phyloP scores from a whole-genome alignment of 1,140 invertebrate species.

The Muscidifurax raptorellus region DNA sequence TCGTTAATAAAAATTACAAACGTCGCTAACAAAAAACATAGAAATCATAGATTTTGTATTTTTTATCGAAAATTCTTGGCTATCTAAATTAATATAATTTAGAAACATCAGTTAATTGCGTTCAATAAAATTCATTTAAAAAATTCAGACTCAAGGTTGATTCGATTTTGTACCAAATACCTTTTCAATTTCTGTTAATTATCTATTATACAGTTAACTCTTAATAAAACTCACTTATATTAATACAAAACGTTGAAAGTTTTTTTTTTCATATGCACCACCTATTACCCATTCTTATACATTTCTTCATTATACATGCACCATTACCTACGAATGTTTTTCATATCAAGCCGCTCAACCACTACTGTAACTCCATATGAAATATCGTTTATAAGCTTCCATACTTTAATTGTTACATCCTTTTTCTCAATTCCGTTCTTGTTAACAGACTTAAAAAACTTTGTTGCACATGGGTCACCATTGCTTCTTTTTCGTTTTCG shows the following conservation, averaged over 20 bases:
- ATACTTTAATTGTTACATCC: constrained; percentile 61
- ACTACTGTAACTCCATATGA: constrained; percentile 68
- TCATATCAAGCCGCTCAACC: constrained; percentile 64
- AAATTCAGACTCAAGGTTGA: constrained; percentile 9
- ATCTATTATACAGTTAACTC: constrained; percentile 43
- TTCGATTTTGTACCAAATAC: constrained; percentile 24
- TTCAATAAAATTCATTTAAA: constrained; percentile 38
- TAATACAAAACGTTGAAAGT: constrained; percentile 43
- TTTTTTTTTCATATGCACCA: constrained; percentile 42
- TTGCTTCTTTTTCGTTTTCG: constrained; percentile 48
- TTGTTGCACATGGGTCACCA: constrained; percentile 18
- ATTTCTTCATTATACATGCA: too few relatives aligned
- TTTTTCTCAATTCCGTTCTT: constrained; percentile 30
- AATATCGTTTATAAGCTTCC: constrained; percentile 70
- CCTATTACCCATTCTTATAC: constrained; percentile 52
- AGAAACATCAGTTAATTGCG: constrained; percentile 36
- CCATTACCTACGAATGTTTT: constrained; percentile 58
- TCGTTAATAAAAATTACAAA: constrained; percentile 37
- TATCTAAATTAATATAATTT: constrained; percentile 38
- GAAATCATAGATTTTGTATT: not conserved
- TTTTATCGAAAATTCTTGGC: not conserved
- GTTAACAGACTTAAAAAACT: constrained; percentile 26
- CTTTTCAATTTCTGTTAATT: constrained; percentile 11
- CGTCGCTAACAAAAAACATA: not conserved
- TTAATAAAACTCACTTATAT: constrained; percentile 32